Evolutionary conservation across 2,797 vertebrate genomes (phyloP), one percentile per base, ranked within the genome.

Genomic region (Heliangelus exortis): DNA sequence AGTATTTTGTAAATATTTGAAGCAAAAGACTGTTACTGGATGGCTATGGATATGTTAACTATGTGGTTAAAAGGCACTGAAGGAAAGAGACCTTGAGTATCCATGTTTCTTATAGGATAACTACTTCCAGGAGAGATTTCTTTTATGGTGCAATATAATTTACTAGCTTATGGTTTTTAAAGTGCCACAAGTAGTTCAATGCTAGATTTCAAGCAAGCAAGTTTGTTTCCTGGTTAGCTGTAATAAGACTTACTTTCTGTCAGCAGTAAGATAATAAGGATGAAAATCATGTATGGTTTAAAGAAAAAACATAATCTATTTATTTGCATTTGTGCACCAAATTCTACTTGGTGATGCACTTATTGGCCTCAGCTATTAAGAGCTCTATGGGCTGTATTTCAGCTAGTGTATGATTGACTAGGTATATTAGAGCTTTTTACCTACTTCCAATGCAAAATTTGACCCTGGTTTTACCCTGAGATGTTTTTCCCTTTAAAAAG

Each of bases 401-500:
- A 82, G 20, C 34, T 75, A 57, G 16, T 36, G 9, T 82, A 25
- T 78, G 79, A 94, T 53, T 92, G 85, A 66, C 85, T 91, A 80
- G 51, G 15, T 95, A 34, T 76, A 41, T 74, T 75, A 81, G 47
- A 84, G 55, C 51, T 63, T 85, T 93, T 67, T 88, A 57, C 63
- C 68, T 87, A 45, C 54, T 53, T 61, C 28, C 54, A 86, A 29
- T 76, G 57, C 83, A 95, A 85, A 92, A 71, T 71, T 73, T 82
- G 48, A 81, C 82, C 59, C 39, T 78, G 28, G 16, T 90, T 88
- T 91, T 90, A 88, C 57, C 67, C 80, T 57, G 33, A 61, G 53
- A 82, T 68, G 25, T 65, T 96, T 93, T 76, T 95, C 31, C 26
- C 29, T 84, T 69, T 93, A 67, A 59, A 92, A 91, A 89, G 43